phyloP scores from a whole-genome alignment of 2,797 vertebrate genomes.

The Hirundo rustica region DNA sequence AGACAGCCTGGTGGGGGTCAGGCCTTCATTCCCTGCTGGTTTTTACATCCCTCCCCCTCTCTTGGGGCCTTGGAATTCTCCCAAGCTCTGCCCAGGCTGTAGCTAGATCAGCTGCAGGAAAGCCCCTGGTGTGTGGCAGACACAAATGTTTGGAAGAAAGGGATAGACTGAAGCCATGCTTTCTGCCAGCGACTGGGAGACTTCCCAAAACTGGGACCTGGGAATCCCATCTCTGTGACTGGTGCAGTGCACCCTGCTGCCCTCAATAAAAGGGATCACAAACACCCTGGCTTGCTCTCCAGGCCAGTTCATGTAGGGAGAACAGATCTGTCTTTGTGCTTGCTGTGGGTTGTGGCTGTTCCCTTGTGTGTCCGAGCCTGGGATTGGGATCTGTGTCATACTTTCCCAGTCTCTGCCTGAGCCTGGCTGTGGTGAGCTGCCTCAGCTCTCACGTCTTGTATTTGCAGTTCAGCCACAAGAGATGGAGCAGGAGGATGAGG shows the following conservation, averaged over 20 bases:
- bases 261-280: not conserved
- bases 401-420: not conserved
- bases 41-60: not conserved
- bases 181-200: not conserved
- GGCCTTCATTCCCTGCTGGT: not conserved
- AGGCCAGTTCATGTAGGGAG: accelerated
- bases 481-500: constrained; percentile 68
- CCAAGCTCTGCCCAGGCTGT: not conserved
- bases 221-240: not conserved
- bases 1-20: not conserved
- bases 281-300: not conserved
- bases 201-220: not conserved
- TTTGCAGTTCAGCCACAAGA: constrained; percentile 77
- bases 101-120: not conserved
- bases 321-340: not conserved
- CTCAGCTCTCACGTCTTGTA: constrained; percentile 57
- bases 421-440: constrained; percentile 3
- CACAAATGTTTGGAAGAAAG: not conserved
- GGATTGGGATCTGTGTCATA: not conserved
- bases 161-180: not conserved
- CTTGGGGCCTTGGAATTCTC: not conserved
- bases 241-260: not conserved
- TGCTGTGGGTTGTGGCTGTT: constrained; percentile 24
- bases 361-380: constrained; percentile 4
- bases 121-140: not conserved